These are phyloP conservation scores for Gerris lacustris DNA, from an alignment of 2,888 invertebrate species.

Conservation along the genomic window DNA sequence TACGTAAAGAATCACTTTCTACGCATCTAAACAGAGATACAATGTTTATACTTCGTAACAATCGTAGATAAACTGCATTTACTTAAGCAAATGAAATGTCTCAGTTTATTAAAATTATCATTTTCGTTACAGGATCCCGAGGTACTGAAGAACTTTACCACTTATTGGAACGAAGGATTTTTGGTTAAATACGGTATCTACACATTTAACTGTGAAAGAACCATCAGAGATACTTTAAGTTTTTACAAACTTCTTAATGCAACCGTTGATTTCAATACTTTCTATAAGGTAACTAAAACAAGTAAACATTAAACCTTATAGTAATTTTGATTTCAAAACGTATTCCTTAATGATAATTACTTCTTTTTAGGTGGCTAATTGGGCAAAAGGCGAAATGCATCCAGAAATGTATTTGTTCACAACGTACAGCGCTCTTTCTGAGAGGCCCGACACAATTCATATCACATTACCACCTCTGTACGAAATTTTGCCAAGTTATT, in stretches of 20 bases:
- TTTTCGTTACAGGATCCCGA: not conserved
- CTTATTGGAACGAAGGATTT: not conserved
- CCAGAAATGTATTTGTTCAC: not conserved
- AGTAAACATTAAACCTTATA: too few relatives aligned
- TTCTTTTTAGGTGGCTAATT: not conserved
- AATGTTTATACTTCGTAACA: too few relatives aligned
- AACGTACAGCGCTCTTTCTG: constrained; percentile 9
- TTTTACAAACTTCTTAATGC: not conserved
- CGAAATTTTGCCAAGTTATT: constrained; percentile 19
- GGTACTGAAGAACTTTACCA: not conserved
- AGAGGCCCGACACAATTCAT: constrained; percentile 13
- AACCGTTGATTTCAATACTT: not conserved
- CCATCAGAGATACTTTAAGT: not conserved
- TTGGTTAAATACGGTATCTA: not conserved
- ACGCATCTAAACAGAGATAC: too few relatives aligned
- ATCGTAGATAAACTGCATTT: too few relatives aligned
- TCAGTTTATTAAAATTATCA: too few relatives aligned
- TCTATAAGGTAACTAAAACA: not conserved
- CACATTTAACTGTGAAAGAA: not conserved
- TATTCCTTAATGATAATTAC: too few relatives aligned
- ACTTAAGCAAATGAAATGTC: too few relatives aligned
- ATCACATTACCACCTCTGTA: constrained; percentile 17
- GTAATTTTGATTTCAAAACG: too few relatives aligned
- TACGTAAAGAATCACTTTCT: too few relatives aligned
- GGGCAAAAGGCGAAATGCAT: not conserved